A percentile compares a stretch with the other conserved stretches of the same genome.
Evolutionary conservation across 2,797 vertebrate genomes (phyloP).

Genomic region (Pangasius krempfi): DNA sequence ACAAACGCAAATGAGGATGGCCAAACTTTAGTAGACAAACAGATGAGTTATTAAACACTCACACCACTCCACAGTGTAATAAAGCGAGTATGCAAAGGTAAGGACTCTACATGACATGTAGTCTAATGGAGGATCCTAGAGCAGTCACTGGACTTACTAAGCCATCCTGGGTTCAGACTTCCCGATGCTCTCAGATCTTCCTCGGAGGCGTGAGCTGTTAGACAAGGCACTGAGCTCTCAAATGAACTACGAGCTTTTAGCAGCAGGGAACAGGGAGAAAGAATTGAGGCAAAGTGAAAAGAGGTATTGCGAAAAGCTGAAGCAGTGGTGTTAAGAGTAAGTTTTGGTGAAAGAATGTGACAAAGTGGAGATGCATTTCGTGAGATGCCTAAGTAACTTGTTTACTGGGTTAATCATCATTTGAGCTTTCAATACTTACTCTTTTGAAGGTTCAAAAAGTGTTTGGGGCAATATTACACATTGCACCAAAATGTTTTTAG

Average conservation of each 20-base stretch:
- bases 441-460: not conserved
- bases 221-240: constrained; percentile 92
- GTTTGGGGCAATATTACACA: not conserved
- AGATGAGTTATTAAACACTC: constrained; percentile 5
- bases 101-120: constrained; percentile 42
- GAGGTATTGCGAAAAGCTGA: constrained; percentile 53
- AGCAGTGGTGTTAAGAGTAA: constrained; percentile 63
- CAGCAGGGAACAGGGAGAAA: constrained; percentile 61
- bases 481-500: not conserved
- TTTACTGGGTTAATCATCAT: constrained; percentile 26
- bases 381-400: constrained; percentile 8
- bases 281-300: constrained; percentile 55
- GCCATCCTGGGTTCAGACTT: constrained; percentile 94
- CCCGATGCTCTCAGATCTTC: constrained; percentile 84
- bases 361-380: constrained; percentile 1
- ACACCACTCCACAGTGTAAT: constrained; percentile 1
- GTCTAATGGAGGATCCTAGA: constrained; percentile 34
- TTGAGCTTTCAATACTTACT: not conserved
- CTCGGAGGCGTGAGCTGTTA: constrained; percentile 84
- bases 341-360: constrained; percentile 33
- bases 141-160: constrained; percentile 84
- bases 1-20: constrained; percentile 18
- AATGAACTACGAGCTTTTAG: constrained; percentile 91
- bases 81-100: constrained; percentile 7
- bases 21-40: not conserved